Evolutionary conservation across 2,797 vertebrate genomes (phyloP).

Genomic region (Anomalospiza imberbis): DNA sequence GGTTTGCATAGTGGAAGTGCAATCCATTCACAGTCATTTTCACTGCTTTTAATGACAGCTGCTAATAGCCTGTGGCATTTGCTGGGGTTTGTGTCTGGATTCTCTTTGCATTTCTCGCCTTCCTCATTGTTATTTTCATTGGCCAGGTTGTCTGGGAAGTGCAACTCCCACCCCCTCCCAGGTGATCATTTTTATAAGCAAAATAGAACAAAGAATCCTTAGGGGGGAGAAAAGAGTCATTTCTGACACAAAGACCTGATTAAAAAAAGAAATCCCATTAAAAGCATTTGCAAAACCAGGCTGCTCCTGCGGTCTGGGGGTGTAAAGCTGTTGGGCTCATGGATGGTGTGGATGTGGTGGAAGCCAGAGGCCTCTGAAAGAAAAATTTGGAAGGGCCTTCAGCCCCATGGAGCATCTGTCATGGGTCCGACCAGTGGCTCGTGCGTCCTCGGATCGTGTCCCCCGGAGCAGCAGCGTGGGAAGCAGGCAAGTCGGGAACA

Average conservation of each 20-base stretch:
- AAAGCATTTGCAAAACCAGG: constrained; percentile 37
- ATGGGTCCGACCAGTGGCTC: constrained; percentile 17
- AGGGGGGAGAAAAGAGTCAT: neutral
- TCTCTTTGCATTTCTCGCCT: neutral
- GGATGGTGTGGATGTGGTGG: neutral
- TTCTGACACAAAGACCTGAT: constrained; percentile 55
- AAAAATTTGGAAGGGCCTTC: neutral
- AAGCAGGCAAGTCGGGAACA: constrained; percentile 48
- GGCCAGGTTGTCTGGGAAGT: constrained; percentile 7
- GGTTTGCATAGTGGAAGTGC: neutral
- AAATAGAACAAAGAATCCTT: constrained; percentile 57
- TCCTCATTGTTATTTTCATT: neutral
- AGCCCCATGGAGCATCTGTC: constrained; percentile 52
- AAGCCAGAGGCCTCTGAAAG: neutral
- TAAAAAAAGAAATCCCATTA: constrained; percentile 65
- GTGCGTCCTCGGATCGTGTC: neutral
- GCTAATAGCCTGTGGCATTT: neutral
- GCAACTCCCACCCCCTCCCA: neutral
- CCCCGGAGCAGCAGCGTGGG: constrained; percentile 45
- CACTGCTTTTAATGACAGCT: neutral
- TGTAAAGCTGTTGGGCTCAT: neutral
- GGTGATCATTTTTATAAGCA: neutral
- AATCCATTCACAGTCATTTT: neutral
- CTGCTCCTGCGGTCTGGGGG: neutral
- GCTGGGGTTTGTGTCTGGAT: neutral